Conservation (phyloP, 92 coral and sea anemone genomes). For the Zoanthus sansibaricus region DNA sequence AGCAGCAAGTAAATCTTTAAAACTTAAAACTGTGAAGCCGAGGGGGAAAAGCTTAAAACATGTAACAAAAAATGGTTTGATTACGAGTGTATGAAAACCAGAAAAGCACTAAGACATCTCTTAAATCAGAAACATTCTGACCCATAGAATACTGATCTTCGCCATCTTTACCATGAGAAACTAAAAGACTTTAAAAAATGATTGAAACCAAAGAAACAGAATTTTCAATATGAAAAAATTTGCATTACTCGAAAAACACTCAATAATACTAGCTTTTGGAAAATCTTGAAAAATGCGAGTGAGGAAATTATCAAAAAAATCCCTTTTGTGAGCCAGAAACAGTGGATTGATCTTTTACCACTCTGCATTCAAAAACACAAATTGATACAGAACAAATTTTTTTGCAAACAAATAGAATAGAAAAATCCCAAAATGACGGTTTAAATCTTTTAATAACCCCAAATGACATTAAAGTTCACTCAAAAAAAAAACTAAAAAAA, state of each 20-base stretch:
- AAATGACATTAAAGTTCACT: constrained; percentile 18
- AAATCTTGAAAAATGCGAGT: constrained; percentile 34
- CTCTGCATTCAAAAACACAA: constrained; percentile 16
- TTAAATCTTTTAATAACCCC: constrained; percentile 30
- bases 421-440: too few species aligned
- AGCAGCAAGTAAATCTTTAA: too few species aligned
- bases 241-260: constrained; percentile 3
- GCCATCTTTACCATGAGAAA: neutral
- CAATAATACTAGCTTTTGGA: constrained; percentile 9
- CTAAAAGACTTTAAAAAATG: constrained; percentile 9
- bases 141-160: too few species aligned
- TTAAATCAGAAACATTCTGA: too few species aligned
- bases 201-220: constrained; percentile 6
- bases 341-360: constrained; percentile 48
- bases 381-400: neutral
- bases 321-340: constrained; percentile 4
- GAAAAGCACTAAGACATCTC: too few species aligned
- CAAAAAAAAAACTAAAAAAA: too few species aligned
- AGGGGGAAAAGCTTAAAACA: too few species aligned
- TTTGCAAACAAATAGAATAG: too few species aligned
- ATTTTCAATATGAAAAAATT: constrained; percentile 6
- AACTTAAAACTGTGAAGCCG: too few species aligned
- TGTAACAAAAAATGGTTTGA: too few species aligned
- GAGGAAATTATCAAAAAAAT: constrained; percentile 11
- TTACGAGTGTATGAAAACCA: too few species aligned